These are phyloP conservation scores for Sander vitreus DNA, from an alignment of 2,113 vertebrate species.

Conservation along the genomic window DNA sequence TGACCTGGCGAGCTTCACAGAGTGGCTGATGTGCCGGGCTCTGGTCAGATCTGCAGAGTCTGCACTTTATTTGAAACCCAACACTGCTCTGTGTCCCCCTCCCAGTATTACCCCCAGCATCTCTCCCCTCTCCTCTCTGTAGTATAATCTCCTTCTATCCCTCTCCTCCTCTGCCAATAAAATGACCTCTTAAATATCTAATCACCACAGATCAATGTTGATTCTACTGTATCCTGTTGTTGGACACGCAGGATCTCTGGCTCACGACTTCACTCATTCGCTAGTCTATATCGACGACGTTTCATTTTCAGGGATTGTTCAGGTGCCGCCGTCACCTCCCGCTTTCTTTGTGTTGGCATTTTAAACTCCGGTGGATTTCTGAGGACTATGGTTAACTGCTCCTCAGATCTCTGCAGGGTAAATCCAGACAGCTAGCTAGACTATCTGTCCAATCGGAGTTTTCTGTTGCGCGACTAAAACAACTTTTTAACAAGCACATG, in stretches of 20 bases:
- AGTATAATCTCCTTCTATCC: background rate
- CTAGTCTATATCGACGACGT: no score
- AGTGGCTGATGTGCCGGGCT: conserved; percentile 48
- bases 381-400: no score
- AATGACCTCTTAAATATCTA: conserved; percentile 56
- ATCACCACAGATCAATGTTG: conserved; percentile 67
- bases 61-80: conserved; percentile 68
- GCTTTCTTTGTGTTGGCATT: no score
- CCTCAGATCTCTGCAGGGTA: no score
- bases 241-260: conserved; percentile 29
- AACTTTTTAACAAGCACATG: no score
- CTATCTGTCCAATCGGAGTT: no score
- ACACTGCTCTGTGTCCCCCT: conserved; percentile 45
- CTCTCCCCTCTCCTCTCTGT: conserved; percentile 21
- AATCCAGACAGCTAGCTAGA: no score
- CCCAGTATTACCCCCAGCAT: conserved; percentile 30
- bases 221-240: conserved; percentile 55
- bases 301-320: no score
- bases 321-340: no score
- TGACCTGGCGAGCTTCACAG: conserved; percentile 41
- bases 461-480: no score
- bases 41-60: conserved; percentile 73
- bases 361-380: no score
- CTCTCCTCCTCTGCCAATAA: conserved; percentile 47
- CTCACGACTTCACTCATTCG: conserved; percentile 14